Base-by-base conservation (phyloP, 2,797 vertebrate species). In the Pogonophryne albipinna region DNA sequence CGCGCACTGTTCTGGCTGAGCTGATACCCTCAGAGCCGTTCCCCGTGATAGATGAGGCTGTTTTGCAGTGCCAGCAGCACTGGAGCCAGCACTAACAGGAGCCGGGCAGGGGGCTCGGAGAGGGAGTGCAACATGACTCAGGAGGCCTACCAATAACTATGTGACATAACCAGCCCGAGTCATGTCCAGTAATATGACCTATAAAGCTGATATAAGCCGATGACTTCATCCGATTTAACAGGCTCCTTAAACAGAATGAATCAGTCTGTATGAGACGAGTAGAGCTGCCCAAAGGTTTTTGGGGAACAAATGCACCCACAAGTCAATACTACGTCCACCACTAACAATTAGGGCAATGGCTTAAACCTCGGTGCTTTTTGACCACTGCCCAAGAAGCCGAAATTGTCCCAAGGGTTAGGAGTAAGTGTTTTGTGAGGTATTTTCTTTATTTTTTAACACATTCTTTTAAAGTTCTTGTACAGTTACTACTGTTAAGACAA, bases 31-130 rank as follows among this genome's bases (percentile, higher is more conserved):
- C 63, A 51, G 59, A 80, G 76, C 61, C 2, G 31, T 78, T 84
- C 56, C 80, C 72, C 8, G 38, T 90, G 86, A 87, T 83, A 78
- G 82, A 89, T 84, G 90, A 83, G 85, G 80, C 61, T 59, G 89
- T 84, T 91, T 27, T 88, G 85, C 78, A 82, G 70, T 46, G 78
- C 87, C 84, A 79, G 83, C 80, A 83, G 79, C 71, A 44, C 55
- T 56, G 51, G 55, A 76, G 85, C 85, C 78, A 86, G 79, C 70
- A 46, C 74, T 79, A 79, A 74, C 65, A 47, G 74, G 8, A 52
- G 76, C 60, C 16, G 45, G 45, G 17, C 20, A 7, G 55, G 5
- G 73, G 47, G 71, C 68, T 69, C 2, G 47, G 52, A 60, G 74
- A 69, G 66, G 59, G 63, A 76, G 81, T 52, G 60, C 76, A 80